Evolutionary conservation across 2,797 vertebrate genomes (phyloP).

Genomic region (Myotis findleyi): DNA sequence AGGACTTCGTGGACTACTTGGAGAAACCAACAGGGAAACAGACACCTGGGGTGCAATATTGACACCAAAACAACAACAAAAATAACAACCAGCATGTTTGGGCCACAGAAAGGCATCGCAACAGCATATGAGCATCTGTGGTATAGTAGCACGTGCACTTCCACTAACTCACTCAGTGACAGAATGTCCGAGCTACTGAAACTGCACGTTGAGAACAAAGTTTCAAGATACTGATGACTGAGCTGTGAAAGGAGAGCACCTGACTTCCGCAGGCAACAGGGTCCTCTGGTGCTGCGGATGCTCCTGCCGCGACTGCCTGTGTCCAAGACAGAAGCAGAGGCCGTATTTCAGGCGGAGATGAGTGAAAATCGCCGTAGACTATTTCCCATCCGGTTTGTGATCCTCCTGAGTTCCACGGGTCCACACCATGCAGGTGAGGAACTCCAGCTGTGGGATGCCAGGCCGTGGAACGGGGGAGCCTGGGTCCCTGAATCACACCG

Average conservation of each 20-base stretch:
- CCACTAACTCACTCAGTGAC: rapidly evolving
- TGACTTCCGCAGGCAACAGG: neutral
- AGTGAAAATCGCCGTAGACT: rapidly evolving
- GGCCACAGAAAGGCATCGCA: neutral
- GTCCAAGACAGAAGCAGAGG: rapidly evolving
- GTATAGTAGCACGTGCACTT: rapidly evolving
- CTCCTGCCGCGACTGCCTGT: rapidly evolving
- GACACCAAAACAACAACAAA: rapidly evolving
- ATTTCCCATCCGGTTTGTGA: neutral
- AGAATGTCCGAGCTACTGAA: rapidly evolving
- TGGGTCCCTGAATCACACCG: neutral
- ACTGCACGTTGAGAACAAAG: neutral
- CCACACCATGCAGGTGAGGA: rapidly evolving
- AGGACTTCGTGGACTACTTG: rapidly evolving
- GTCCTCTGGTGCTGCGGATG: rapidly evolving
- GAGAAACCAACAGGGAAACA: too few relatives aligned
- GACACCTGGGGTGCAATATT: too few relatives aligned
- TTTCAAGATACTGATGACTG: rapidly evolving
- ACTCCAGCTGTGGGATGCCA: neutral
- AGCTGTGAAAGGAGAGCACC: neutral
- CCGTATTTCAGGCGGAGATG: rapidly evolving
- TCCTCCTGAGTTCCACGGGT: neutral
- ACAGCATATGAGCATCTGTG: rapidly evolving
- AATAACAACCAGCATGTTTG: neutral
- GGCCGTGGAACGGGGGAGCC: rapidly evolving